phyloP scores from a whole-genome alignment of 2,888 invertebrate species.

The Pseudococcus jackbeardsleyi region DNA sequence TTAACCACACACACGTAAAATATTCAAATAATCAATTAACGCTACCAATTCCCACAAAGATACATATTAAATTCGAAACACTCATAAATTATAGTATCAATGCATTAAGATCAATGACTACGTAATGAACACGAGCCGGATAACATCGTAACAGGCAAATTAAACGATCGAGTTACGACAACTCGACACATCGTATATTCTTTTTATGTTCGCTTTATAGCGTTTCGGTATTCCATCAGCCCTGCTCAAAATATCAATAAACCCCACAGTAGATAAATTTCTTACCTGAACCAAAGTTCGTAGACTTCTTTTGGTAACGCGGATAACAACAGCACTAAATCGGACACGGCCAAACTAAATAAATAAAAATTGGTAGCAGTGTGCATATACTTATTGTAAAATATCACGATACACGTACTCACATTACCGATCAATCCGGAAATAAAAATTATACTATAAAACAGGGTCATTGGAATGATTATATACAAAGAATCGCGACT shows the following conservation, averaged over 20 bases:
- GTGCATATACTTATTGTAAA: slow-evolving; percentile 83
- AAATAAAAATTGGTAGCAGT: slow-evolving; percentile 88
- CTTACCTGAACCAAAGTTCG: slow-evolving; percentile 78
- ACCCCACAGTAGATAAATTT: not conserved
- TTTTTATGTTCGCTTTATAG: not conserved
- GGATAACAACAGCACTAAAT: slow-evolving; percentile 79
- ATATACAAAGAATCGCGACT: slow-evolving; percentile 56
- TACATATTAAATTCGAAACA: not conserved
- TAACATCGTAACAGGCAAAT: too few species aligned
- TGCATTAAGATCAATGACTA: too few species aligned
- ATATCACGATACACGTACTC: slow-evolving; percentile 84
- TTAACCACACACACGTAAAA: too few species aligned
- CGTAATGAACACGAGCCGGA: too few species aligned
- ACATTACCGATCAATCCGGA: slow-evolving; percentile 84
- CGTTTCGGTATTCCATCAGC: not conserved
- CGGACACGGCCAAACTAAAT: slow-evolving; percentile 84
- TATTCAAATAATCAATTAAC: too few species aligned
- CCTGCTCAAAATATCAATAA: not conserved
- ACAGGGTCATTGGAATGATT: slow-evolving; percentile 76
- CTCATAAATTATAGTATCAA: too few species aligned
- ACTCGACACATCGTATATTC: too few species aligned
- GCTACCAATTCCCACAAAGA: too few species aligned
- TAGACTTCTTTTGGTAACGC: slow-evolving; percentile 87
- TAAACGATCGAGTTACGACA: too few species aligned
- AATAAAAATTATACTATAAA: slow-evolving; percentile 79